Evolutionary conservation across 2,888 invertebrate genomes (phyloP), one percentile per base, ranked within the genome.

Genomic region (Ceraclea dissimilis): DNA sequence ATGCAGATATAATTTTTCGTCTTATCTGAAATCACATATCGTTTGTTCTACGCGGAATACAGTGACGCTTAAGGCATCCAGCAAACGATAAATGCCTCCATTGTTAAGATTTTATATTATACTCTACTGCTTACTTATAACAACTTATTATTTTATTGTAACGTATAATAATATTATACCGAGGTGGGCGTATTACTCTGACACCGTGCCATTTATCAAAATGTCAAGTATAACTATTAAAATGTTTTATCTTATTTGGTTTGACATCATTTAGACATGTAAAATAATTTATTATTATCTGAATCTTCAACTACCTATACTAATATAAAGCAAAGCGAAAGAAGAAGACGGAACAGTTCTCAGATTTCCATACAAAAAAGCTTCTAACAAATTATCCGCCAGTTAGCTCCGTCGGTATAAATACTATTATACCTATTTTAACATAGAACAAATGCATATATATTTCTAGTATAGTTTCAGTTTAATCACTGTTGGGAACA

Each of bases 191-290:
- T 46, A 46, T 2, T 4, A 19, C 19, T 18, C 46, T 18, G 39
- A 39, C 39, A 46, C 19, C 11, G 13, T 10, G 46, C 20, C 46
- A 46, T 46, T 19, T 46, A 19, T 46, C 46, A 46, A 46, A 8
- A 46, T 46, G 46, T 13, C 46, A 46, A 46, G 19, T 46, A 16
- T 5, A 46, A 19, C 46, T 18, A 46, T 46, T 46, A 46, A 19
- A 46, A 46, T 46, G 46, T 46, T 46, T 20, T 46, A 20, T 46
- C 46, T 46, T 46, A 20, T 46, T 18, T 20, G 20, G 18, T 46
- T 46, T 46, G 46, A 46, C 46, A 46, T 46, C 46, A 46, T 46
- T 46, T 46, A 19, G 46, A 46, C 46, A 46, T 46, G 46, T 46
- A 19, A 18, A 46, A 46, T 20, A 20, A 46, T 46, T 18, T 46